Evolutionary conservation across 2,888 invertebrate species (phyloP), one percentile per base, ranked within the genome.

Genomic region (Melinaea marsaeus): DNA sequence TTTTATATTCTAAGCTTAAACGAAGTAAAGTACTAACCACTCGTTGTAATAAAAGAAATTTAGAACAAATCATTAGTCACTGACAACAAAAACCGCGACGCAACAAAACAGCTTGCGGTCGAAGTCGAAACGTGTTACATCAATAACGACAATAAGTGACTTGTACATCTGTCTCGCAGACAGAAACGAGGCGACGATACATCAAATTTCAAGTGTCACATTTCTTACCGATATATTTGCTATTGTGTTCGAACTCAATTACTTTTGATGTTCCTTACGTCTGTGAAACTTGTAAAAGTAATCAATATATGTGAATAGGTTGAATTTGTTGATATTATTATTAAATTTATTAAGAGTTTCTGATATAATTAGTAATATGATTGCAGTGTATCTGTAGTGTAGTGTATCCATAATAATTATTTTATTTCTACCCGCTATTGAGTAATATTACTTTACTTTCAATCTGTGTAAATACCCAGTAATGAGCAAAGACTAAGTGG

Each of bases 91-190:
- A 61, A 55, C 57, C 9, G 11, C 33, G 22, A 42, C 11, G 42
- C 47, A 59, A 54, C 51, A 51, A 59, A 59, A 51, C 51, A 54
- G 37, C 13, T 47, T 54, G 59, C 22, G 54, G 35, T 59, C 59
- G 7, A 54, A 59, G 42, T 54, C 54, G 54, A 11, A 54, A 6
- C 58, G 58, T 48, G 33, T 54, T 33, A 55, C 42, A 60, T 58
- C 45, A 51, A 51, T 51, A 51, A 51, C 51, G 51, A 51, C 22
- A 51, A 51, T 51, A 51, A 51, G 51, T 51, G 51, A 51, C 51
- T 51, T 55, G 60, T 60, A 51, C 63, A 63, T 67, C 62, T 65
- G 67, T 67, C 65, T 61, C 33, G 48, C 22, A 35, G 55, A 58
- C 61, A 55, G 42, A 45, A 63, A 62, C 62, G 61, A 61, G 55